Evolutionary conservation across 2,888 invertebrate species (phyloP).

Genomic region (Philhelius pedissequus): DNA sequence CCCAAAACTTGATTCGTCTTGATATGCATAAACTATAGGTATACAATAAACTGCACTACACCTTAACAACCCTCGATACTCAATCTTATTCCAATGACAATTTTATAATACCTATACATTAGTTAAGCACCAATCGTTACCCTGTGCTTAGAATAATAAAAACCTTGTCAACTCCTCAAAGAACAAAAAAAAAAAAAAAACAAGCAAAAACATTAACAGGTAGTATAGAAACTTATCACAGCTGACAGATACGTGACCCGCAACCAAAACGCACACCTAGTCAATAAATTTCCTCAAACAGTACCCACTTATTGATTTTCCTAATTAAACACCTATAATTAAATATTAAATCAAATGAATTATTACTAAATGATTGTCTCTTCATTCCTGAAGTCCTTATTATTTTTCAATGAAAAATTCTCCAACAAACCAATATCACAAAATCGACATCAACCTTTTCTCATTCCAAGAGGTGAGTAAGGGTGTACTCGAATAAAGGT

Average conservation of each 20-base stretch:
- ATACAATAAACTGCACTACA: neutral
- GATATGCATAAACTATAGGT: neutral
- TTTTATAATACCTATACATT: neutral
- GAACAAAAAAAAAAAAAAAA: neutral
- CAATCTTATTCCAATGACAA: neutral
- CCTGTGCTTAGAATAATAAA: neutral
- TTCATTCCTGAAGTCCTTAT: neutral
- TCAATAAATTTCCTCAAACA: neutral
- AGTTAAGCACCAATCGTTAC: neutral
- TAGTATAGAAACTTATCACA: conserved; percentile 9
- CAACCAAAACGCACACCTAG: neutral
- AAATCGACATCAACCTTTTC: neutral
- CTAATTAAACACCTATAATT: conserved; percentile 26
- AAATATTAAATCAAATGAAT: conserved; percentile 35
- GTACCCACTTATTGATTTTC: neutral
- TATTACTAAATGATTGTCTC: conserved; percentile 12
- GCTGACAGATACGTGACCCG: neutral
- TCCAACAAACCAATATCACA: neutral
- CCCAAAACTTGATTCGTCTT: neutral
- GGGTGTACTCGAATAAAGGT: neutral
- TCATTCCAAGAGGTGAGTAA: neutral
- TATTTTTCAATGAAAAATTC: neutral
- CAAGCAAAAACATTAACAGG: neutral
- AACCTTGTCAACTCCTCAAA: neutral
- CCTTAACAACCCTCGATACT: neutral